These are phyloP conservation scores for Leucophenga montana DNA, from an alignment of 2,888 invertebrate genomes.

Conservation along the genomic window DNA sequence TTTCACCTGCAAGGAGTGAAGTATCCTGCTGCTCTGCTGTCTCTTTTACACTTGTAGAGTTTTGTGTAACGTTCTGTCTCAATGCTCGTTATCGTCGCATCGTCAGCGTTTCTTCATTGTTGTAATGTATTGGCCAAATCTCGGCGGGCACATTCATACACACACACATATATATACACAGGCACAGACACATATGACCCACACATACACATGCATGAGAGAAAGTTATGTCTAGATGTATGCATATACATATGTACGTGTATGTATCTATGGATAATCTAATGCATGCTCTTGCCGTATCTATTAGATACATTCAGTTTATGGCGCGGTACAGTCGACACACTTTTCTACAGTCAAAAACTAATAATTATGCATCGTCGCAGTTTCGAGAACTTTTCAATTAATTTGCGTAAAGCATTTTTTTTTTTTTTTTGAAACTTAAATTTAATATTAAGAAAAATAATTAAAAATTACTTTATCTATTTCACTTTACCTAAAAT, in stretches of 20 bases:
- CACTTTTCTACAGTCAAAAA: too few species aligned
- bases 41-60: not conserved
- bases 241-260: constrained; percentile 12
- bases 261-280: not conserved
- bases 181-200: not conserved
- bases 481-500: too few species aligned
- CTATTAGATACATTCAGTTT: constrained; percentile 18
- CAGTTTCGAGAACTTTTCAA: too few species aligned
- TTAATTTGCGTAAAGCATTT: too few species aligned
- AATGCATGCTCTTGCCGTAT: not conserved
- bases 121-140: constrained; percentile 16
- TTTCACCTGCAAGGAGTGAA: not conserved
- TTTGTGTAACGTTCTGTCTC: not conserved
- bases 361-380: too few species aligned
- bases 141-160: constrained; percentile 17
- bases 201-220: constrained; percentile 12
- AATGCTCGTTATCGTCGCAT: not conserved
- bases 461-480: too few species aligned
- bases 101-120: constrained; percentile 7
- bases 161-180: too few species aligned
- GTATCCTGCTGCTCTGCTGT: not conserved
- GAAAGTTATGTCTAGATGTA: constrained; percentile 18
- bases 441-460: too few species aligned
- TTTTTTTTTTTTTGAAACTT: too few species aligned
- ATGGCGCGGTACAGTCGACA: not conserved